These are phyloP conservation scores for Sebastolobus alascanus DNA, from an alignment of 2,797 vertebrate genomes.

Conservation along the genomic window DNA sequence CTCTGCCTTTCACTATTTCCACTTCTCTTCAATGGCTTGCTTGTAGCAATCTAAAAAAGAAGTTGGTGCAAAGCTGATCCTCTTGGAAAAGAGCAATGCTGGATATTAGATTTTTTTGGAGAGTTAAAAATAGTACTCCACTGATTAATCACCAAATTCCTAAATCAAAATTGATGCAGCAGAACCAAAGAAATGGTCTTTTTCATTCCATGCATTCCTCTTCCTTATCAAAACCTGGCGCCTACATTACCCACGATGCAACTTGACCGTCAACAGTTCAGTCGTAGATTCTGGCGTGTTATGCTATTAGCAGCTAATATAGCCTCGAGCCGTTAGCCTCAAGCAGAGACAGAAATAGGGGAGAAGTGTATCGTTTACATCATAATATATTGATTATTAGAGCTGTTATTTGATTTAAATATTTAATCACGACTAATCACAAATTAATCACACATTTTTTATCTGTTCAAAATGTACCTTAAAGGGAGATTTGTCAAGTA, in stretches of 20 bases:
- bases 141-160: neutral
- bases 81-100: neutral
- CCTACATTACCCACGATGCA: slow-evolving; percentile 6
- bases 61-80: neutral
- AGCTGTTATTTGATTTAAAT: no score
- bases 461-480: no score
- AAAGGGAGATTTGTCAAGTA: no score
- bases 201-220: neutral
- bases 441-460: no score
- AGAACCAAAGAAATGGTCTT: neutral
- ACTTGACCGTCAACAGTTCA: accelerated
- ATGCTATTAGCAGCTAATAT: neutral
- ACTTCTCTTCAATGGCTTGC: neutral
- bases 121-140: neutral
- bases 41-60: neutral
- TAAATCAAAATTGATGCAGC: neutral
- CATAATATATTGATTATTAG: no score
- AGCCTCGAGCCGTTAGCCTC: no score
- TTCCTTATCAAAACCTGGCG: neutral
- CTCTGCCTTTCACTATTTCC: slow-evolving; percentile 4
- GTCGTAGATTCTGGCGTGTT: neutral
- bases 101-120: neutral
- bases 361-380: neutral
- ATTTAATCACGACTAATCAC: no score
- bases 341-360: neutral